These are phyloP conservation scores for Epistrophe eligans DNA, from an alignment of 2,888 invertebrate species.

Conservation along the genomic window DNA sequence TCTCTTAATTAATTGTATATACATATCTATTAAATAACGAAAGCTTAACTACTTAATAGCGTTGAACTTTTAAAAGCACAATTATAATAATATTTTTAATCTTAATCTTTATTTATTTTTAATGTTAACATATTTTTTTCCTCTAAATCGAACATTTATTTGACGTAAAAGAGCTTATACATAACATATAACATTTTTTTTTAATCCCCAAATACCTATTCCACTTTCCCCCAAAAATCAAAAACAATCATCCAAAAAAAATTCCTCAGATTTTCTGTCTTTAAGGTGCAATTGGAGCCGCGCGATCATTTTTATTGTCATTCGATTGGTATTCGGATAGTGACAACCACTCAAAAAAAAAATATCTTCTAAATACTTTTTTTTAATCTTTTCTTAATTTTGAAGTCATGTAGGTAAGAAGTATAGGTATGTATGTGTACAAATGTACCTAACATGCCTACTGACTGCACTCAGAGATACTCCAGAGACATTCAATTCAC, in stretches of 20 bases:
- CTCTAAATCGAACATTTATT: too few relatives aligned
- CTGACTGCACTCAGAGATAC: slow-evolving; percentile 8
- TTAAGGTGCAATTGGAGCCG: background rate
- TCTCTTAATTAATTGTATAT: too few relatives aligned
- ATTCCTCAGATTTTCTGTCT: background rate
- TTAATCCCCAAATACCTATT: background rate
- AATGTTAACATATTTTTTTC: too few relatives aligned
- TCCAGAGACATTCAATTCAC: background rate
- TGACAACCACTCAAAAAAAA: slow-evolving; percentile 16
- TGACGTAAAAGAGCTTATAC: too few relatives aligned
- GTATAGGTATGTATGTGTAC: background rate
- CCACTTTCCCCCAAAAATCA: background rate
- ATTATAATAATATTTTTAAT: too few relatives aligned
- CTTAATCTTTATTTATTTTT: too few relatives aligned
- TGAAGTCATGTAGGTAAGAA: background rate
- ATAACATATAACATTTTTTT: too few relatives aligned
- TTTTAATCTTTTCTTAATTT: background rate
- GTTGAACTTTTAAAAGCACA: too few relatives aligned
- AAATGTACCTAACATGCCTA: background rate
- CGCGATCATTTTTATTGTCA: slow-evolving; percentile 1
- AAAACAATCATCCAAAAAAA: background rate
- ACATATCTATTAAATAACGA: too few relatives aligned
- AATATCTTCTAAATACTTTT: background rate
- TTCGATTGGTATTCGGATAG: slow-evolving; percentile 1
- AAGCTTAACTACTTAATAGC: too few relatives aligned